Base-by-base conservation (phyloP, 2,797 vertebrate genomes). In the Pantherophis alleghaniensis region DNA sequence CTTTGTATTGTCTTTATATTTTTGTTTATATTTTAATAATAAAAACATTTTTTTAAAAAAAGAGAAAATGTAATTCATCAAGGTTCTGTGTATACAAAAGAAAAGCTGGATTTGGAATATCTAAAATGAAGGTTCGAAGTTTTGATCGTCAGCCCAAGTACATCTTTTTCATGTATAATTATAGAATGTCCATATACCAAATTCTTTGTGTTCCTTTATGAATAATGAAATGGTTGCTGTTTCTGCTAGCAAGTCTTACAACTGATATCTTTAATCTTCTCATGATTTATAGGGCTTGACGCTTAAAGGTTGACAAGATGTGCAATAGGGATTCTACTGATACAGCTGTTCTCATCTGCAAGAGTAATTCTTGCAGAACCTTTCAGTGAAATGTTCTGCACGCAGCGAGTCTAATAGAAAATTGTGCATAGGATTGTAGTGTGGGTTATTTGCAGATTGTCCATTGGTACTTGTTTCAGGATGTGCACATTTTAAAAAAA, bases 161-260 rank as follows among this genome's bases (percentile, higher is more conserved):
- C 28, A 32, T 32, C 92, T 86, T 93, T 87, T 90, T 95, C 86
- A 86, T 55, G 47, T 22, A 56, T 87, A 87, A 24, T 74, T 92
- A 51, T 0, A 0, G 32, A 69, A 56, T 66, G 91, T 11, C 90
- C 14, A 88, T 56, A 47, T 79, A 20, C 55, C 55, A 92, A 92
- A 74, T 74, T 57, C 63, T 22, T 20, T 92, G 22, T 28, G 28
- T 42, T 24, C 60, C 57, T 26, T 66, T 92, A 42, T 92, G 91
- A 92, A 92, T 89, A 88, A 92, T 32, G 74, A 37, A 20, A 9
- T 24, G 7, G 10, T 63, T 74, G 20, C 13, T 60, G 11, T 26
- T 69, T 47, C 57, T 66, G 3, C 42, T 11, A 42, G 6, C 47
- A 37, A 74, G 69, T 87, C 63, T 63, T 14, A 2, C 12, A 24